These are phyloP conservation scores for Drosophila sturtevanti DNA, from an alignment of 1,140 invertebrate species.

Conservation along the genomic window DNA sequence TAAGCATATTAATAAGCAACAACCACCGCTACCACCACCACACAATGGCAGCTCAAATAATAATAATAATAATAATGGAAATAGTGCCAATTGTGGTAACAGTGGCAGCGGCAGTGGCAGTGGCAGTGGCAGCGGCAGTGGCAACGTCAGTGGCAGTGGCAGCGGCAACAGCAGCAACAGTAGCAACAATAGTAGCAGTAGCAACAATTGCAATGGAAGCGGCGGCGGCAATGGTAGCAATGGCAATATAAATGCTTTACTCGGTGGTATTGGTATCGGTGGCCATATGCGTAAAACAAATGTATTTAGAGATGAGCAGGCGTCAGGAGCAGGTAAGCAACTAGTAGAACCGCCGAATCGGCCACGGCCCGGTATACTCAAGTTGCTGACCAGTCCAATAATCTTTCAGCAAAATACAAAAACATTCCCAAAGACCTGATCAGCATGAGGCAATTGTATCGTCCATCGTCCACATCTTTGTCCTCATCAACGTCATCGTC, in stretches of 20 bases:
- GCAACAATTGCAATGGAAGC: slow-evolving; percentile 6
- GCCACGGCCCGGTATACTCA: slow-evolving; percentile 69
- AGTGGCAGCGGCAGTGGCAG: slow-evolving; percentile 39
- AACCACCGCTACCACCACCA: neutral
- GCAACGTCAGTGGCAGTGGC: slow-evolving; percentile 17
- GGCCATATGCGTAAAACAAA: slow-evolving; percentile 61
- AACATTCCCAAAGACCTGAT: slow-evolving; percentile 83
- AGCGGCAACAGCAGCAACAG: neutral
- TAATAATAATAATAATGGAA: neutral
- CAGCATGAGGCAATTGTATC: slow-evolving; percentile 50
- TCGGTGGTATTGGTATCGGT: slow-evolving; percentile 37
- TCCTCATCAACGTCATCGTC: slow-evolving; percentile 27
- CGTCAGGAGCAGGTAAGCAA: slow-evolving; percentile 54
- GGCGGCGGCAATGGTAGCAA: slow-evolving; percentile 32
- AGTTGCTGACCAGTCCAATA: slow-evolving; percentile 81
- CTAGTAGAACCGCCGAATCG: slow-evolving; percentile 63
- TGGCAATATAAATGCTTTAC: slow-evolving; percentile 42
- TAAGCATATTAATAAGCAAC: neutral
- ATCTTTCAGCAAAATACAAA: slow-evolving; percentile 83
- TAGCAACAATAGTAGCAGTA: neutral
- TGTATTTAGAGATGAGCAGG: slow-evolving; percentile 54
- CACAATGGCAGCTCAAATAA: neutral
- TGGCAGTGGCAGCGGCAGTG: slow-evolving; percentile 11
- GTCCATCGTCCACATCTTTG: slow-evolving; percentile 20
- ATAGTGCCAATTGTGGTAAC: neutral